Conservation (phyloP, 1,140 invertebrate genomes). For the Conus ventricosus region DNA sequence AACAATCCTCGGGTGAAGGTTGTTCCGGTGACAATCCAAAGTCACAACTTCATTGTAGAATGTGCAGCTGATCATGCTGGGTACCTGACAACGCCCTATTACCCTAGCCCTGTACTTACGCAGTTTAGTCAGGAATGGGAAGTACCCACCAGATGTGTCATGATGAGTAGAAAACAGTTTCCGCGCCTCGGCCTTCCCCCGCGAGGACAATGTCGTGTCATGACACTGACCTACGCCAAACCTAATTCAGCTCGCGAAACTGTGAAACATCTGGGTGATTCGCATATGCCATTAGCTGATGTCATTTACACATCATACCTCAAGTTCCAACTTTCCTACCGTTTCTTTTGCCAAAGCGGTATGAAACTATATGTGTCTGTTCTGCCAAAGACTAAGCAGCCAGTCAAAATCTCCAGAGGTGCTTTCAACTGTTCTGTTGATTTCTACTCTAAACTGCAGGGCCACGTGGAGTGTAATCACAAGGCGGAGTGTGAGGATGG, state of each 20-base stretch:
- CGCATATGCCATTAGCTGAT: background rate
- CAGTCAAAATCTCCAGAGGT: background rate
- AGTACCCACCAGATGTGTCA: background rate
- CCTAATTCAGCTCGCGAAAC: background rate
- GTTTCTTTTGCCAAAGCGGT: background rate
- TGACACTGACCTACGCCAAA: background rate
- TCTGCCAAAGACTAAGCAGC: background rate
- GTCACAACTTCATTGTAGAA: background rate
- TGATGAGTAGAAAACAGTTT: background rate
- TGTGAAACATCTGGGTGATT: background rate
- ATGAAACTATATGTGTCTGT: background rate
- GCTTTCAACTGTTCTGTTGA: background rate
- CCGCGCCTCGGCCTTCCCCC: too few relatives aligned
- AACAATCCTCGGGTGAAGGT: background rate
- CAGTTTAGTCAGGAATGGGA: background rate
- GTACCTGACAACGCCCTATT: background rate
- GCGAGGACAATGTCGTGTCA: too few relatives aligned
- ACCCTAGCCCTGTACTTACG: too few relatives aligned
- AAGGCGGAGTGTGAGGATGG: background rate
- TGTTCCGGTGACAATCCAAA: background rate
- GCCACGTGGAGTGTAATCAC: background rate
- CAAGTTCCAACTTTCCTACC: background rate
- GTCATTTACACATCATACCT: background rate
- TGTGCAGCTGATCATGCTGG: background rate
- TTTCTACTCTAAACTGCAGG: background rate